Base-by-base conservation (phyloP, 2,113 vertebrate genomes). In the Felis catus region DNA sequence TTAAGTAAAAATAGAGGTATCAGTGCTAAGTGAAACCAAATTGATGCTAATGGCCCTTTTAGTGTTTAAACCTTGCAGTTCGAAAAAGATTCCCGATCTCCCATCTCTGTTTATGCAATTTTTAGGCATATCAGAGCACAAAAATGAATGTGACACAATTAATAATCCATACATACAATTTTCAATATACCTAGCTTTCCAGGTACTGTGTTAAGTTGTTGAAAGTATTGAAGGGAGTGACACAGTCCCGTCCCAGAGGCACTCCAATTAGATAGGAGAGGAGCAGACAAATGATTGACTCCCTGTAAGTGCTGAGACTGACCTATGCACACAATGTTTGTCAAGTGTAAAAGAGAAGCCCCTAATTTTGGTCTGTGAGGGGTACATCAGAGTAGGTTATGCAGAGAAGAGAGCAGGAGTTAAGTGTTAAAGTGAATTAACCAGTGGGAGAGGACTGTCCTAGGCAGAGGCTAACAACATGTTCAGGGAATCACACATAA, bases 1-100 rank as follows among this genome's bases (percentile, higher is more conserved):
- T 76, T 96, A 96, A 96, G 19, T 94, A 86, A 89, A 96, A 92
- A 84, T 55, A 91, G 73, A 97, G 25, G 7, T 74, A 63, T 63
- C 74, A 66, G 80, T 55, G 36, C 10, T 41, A 92, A 92, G 33
- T 84, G 70, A 96, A 87, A 73, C 39, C 68, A 96, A 96, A 76
- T n/a, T 66, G 68, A 55, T 41, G 76, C 12, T 89, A 65, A 74
- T 66, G 13, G 53, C 13, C 16, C 7, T 83, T 94, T 80, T 61
- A 63, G 31, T 33, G 18, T 76, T 80, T 88, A 65, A 80, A 94
- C 15, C 76, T 83, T 95, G 27, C 16, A 41, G 48, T 66, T 95
- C 36, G 76, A 63, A 19, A 90, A 80, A 87, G 33, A 71, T 31
- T n/a, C 4, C 65, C 48, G 31, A 58, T 33, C 36, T 55, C 12